phyloP scores from a whole-genome alignment of 2,113 vertebrate genomes.

The Catharus minimus region DNA sequence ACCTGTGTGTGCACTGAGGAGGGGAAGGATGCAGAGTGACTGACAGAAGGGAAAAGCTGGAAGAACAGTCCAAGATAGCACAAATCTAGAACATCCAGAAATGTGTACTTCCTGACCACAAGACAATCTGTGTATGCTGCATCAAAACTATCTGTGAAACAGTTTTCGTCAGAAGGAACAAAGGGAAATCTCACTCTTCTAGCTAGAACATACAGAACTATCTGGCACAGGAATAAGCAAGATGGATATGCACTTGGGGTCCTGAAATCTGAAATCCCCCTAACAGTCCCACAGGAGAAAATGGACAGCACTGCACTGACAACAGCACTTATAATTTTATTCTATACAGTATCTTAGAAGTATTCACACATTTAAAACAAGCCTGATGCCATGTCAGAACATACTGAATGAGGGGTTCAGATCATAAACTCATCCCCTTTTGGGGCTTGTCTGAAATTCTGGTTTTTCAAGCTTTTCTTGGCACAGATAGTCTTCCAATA shows the following conservation, averaged over 20 bases:
- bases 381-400: not conserved
- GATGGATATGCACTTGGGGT: rapidly evolving
- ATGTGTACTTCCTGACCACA: not conserved
- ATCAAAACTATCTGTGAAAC: not conserved
- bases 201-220: not conserved
- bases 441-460: not conserved
- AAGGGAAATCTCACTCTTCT: not conserved
- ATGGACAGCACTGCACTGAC: rapidly evolving
- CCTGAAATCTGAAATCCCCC: not conserved
- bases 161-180: not conserved
- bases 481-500: not conserved
- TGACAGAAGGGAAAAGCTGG: not conserved
- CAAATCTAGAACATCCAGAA: not conserved
- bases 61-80: not conserved
- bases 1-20: rapidly evolving
- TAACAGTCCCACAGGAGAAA: not conserved
- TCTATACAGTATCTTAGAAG: not conserved
- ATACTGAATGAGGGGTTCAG: not conserved
- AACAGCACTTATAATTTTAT: not conserved
- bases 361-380: not conserved
- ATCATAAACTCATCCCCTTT: not conserved
- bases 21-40: not conserved
- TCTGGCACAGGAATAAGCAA: not conserved
- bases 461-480: constrained; percentile 11
- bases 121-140: not conserved